These are phyloP conservation scores for Hylaea fasciaria DNA, from an alignment of 2,888 invertebrate genomes.

Conservation along the genomic window DNA sequence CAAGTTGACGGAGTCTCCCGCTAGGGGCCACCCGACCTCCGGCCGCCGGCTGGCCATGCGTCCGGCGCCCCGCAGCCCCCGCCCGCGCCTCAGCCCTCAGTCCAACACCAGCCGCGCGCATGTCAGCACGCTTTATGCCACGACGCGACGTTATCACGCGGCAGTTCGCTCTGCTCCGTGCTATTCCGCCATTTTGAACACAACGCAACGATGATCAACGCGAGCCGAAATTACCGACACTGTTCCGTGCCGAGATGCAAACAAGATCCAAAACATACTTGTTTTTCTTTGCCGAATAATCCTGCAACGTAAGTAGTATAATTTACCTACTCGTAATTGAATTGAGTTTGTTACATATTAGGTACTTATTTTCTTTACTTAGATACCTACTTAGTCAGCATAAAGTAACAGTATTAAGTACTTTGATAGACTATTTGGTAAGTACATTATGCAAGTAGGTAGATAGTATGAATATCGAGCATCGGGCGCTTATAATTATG, in stretches of 20 bases:
- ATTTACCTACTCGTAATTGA: too few species aligned
- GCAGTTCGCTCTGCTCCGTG: neutral
- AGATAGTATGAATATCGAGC: too few species aligned
- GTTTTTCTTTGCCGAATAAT: neutral
- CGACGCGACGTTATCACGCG: too few species aligned
- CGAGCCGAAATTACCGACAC: neutral
- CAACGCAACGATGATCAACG: neutral
- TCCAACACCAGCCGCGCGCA: conserved; percentile 10
- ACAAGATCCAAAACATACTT: conserved; percentile 1
- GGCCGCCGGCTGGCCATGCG: neutral
- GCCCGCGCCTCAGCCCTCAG: conserved; percentile 12
- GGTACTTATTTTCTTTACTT: too few species aligned
- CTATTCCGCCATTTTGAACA: conserved; percentile 15
- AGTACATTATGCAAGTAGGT: too few species aligned
- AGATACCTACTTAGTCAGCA: neutral
- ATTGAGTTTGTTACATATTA: too few species aligned
- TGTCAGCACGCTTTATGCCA: neutral
- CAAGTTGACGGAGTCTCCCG: too few species aligned
- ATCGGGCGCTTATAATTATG: too few species aligned
- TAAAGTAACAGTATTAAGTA: neutral
- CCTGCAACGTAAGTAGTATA: conserved; percentile 6
- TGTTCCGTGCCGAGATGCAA: conserved; percentile 14
- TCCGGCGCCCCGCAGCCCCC: neutral
- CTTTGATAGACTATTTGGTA: too few species aligned
- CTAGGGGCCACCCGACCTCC: neutral